Base-by-base conservation (phyloP, 1,140 invertebrate genomes). In the Ectropis grisescens region DNA sequence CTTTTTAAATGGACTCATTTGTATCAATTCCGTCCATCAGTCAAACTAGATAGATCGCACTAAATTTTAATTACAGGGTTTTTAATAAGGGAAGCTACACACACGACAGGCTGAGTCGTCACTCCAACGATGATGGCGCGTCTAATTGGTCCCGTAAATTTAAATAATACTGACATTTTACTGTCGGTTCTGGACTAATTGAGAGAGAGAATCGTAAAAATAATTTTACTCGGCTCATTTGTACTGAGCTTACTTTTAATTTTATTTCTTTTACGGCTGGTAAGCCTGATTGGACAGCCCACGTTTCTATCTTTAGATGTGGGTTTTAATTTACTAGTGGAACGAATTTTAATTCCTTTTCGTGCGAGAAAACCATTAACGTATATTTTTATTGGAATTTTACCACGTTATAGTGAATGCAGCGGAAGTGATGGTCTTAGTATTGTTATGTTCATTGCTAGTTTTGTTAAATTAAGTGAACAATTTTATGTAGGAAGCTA, bases 61-160 rank as follows among this genome's bases (percentile, higher is more conserved):
- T 72, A 67, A 71, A 74, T 72, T 75, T 75, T 79, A 79, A 79
- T 79, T 76, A 79, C 68, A 70, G 71, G 72, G 67, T 58, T 59
- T 60, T 71, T 79, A 79, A 79, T 79, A 79, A 79, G 71, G 74
- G 66, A 59, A 65, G 61, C 61, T 64, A 43, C 66, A 52, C 53
- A 65, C 56, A 58, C 66, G 58, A 69, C 67, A 68, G 60, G 49
- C 57, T 57, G 50, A 64, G 69, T 69, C 71, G 65, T 76, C 69
- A 68, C 43, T 47, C 43, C 38, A 35, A 40, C 50, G 67, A 76
- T 75, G 71, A 76, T 70, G 64, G 67, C 66, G 61, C 58, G 53
- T 67, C 69, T 80, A 80, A 80, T 80, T 80, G 75, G 75, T 44
- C 51, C 60, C 59, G 69, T 80, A 76, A 80, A 80, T 80, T 80